Evolutionary conservation across 2,113 vertebrate genomes (phyloP).

Genomic region (Psophia crepitans): DNA sequence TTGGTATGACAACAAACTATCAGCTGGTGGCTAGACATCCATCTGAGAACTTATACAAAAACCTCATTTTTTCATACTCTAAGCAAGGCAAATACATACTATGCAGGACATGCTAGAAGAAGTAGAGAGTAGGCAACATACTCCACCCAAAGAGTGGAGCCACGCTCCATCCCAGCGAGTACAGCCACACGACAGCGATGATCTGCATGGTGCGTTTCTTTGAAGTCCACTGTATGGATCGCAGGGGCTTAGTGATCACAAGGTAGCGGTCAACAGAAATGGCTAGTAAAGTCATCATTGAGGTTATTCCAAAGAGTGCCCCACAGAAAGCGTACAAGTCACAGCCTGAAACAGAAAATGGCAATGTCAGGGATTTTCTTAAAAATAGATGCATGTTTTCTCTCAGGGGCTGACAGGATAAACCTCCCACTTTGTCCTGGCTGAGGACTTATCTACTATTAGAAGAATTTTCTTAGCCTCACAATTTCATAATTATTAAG

Average conservation of each 20-base stretch:
- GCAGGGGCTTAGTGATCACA: slow-evolving; percentile 71
- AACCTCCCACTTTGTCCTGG: not conserved
- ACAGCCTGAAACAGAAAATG: slow-evolving; percentile 56
- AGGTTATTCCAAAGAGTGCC: slow-evolving; percentile 73
- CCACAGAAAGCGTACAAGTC: slow-evolving; percentile 72
- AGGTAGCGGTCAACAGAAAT: slow-evolving; percentile 72
- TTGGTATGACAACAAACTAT: rapidly evolving
- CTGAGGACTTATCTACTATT: not conserved
- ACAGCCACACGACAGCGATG: slow-evolving; percentile 61
- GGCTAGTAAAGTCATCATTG: slow-evolving; percentile 73
- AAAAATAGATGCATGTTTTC: not conserved
- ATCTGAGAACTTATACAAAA: not conserved
- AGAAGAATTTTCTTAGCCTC: not conserved
- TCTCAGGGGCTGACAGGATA: not conserved
- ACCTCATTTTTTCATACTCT: not conserved
- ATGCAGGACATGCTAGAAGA: rapidly evolving
- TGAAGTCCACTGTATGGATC: slow-evolving; percentile 65
- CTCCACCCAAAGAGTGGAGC: slow-evolving; percentile 70
- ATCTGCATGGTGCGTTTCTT: slow-evolving; percentile 49
- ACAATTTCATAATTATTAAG: not conserved
- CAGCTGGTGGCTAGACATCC: not conserved
- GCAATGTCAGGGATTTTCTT: not conserved
- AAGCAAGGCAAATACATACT: not conserved
- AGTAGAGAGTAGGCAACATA: slow-evolving; percentile 28
- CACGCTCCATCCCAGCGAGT: slow-evolving; percentile 65